Evolutionary conservation across 2,113 vertebrate species (phyloP).

Genomic region (Phrynosoma blainvillii): DNA sequence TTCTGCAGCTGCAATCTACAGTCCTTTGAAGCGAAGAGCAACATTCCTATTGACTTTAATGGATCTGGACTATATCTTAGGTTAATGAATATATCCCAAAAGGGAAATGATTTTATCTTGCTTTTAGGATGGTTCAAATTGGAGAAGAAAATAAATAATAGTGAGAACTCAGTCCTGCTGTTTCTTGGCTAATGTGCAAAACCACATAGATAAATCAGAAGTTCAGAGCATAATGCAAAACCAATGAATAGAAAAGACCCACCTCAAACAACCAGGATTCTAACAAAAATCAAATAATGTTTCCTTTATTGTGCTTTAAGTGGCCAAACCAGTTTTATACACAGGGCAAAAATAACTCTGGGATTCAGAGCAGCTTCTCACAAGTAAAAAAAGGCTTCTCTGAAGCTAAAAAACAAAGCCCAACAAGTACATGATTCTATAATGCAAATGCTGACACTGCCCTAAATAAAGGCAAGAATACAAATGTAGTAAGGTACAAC

Average conservation of each 20-base stretch:
- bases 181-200: background rate
- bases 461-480: background rate
- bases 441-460: constrained; percentile 9
- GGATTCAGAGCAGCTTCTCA: constrained; percentile 5
- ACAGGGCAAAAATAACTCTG: constrained; percentile 19
- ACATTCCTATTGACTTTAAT: background rate
- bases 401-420: constrained; percentile 19
- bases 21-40: background rate
- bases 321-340: constrained; percentile 1
- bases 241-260: background rate
- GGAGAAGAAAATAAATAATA: background rate
- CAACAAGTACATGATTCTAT: background rate
- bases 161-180: background rate
- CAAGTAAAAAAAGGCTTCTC: background rate
- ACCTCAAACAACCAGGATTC: background rate
- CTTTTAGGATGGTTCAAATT: background rate
- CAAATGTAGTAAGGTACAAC: background rate
- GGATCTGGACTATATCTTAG: background rate
- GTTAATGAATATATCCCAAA: background rate
- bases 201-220: background rate
- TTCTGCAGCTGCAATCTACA: background rate
- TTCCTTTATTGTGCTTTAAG: background rate
- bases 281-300: background rate
- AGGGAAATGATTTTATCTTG: background rate
- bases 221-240: background rate